A percentile compares a stretch with the other conserved stretches of the same genome.
Conservation (phyloP, 2,888 invertebrate genomes). For the Caenorhabditis parvicauda region DNA sequence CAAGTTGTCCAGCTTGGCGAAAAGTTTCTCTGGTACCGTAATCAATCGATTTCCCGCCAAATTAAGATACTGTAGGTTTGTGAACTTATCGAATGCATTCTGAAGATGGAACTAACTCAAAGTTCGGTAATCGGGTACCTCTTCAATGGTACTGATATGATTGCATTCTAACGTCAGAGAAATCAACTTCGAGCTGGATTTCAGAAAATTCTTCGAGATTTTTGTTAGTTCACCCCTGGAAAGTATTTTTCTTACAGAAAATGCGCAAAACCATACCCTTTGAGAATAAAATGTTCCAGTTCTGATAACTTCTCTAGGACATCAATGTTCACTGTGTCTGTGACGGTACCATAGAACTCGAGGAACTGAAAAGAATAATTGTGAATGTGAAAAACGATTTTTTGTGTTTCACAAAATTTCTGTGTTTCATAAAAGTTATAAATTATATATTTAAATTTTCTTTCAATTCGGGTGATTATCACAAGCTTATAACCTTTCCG, state of each 20-base stretch:
- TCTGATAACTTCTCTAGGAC: constrained; percentile 6
- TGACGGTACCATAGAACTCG: constrained; percentile 9
- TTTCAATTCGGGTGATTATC: too few relatives aligned
- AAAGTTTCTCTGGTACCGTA: constrained; percentile 8
- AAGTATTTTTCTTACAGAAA: too few relatives aligned
- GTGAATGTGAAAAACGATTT: too few relatives aligned
- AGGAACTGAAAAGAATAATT: constrained; percentile 23
- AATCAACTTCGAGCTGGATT: constrained; percentile 6
- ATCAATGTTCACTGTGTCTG: constrained; percentile 1
- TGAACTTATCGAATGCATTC: constrained; percentile 22
- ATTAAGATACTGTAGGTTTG: constrained; percentile 11
- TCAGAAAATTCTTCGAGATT: constrained; percentile 14
- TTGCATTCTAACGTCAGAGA: constrained; percentile 21
- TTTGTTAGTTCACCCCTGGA: constrained; percentile 2
- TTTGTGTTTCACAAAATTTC: too few relatives aligned
- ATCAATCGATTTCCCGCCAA: constrained; percentile 19
- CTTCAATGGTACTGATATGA: constrained; percentile 5
- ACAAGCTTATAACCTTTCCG: too few relatives aligned
- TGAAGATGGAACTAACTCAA: too few relatives aligned
- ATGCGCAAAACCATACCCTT: neutral
- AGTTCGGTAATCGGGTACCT: too few relatives aligned
- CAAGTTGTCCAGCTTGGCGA: constrained; percentile 8
- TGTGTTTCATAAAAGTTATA: too few relatives aligned
- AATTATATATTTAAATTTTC: too few relatives aligned
- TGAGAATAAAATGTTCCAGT: constrained; percentile 18